Evolutionary conservation across 1,140 invertebrate genomes (phyloP).

Genomic region (Cecropterus lyciades): DNA sequence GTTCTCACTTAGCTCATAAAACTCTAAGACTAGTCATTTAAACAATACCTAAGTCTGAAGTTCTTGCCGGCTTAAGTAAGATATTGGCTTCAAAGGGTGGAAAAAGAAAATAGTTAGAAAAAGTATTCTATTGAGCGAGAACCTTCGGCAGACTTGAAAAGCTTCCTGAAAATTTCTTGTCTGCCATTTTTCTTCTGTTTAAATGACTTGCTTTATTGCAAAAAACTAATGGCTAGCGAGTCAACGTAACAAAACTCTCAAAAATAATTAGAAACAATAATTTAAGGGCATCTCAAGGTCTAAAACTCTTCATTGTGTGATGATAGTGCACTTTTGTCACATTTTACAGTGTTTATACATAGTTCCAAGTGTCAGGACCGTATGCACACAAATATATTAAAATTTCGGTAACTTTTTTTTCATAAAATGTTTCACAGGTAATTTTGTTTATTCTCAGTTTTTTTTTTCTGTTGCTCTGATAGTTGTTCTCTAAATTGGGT

Average conservation of each 20-base stretch:
- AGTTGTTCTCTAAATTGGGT: too few species aligned
- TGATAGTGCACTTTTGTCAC: too few species aligned
- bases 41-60: conserved; percentile 2
- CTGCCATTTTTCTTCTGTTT: conserved; percentile 13
- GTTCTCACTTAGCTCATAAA: conserved; percentile 27
- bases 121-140: conserved; percentile 25
- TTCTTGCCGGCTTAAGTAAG: conserved; percentile 14
- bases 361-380: too few species aligned
- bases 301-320: too few species aligned
- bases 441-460: too few species aligned
- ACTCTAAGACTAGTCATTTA: conserved; percentile 24
- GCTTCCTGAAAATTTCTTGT: conserved; percentile 12
- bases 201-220: conserved; percentile 1
- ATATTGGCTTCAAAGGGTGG: conserved; percentile 20
- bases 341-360: too few species aligned
- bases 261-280: too few species aligned
- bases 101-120: conserved; percentile 16
- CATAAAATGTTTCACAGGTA: too few species aligned
- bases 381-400: too few species aligned
- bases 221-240: background rate
- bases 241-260: background rate
- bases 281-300: too few species aligned
- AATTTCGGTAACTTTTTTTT: too few species aligned
- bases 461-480: too few species aligned
- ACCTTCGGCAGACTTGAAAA: conserved; percentile 13